These are phyloP conservation scores for Zelleria hepariella DNA, from an alignment of 2,888 invertebrate species.

Conservation along the genomic window DNA sequence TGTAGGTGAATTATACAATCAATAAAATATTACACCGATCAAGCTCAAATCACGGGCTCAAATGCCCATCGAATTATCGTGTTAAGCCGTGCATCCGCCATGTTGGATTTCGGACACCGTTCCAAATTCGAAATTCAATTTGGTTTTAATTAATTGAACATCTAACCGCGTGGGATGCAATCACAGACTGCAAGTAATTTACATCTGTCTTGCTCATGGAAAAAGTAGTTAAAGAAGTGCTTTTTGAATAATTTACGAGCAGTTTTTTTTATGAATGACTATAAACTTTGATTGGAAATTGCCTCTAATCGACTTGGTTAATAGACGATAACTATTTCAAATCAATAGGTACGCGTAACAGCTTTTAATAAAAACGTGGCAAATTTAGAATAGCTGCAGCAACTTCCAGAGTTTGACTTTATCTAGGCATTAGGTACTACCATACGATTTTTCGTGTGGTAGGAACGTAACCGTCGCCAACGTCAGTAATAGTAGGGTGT, in stretches of 20 bases:
- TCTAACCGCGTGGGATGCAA: conserved; percentile 4
- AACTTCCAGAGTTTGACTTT: too few relatives aligned
- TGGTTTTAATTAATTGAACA: conserved; percentile 5
- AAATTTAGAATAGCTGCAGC: too few relatives aligned
- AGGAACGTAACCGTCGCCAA: too few relatives aligned
- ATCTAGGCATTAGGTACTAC: too few relatives aligned
- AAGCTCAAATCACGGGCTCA: too few relatives aligned
- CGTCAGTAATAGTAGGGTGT: too few relatives aligned
- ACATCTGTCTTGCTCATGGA: too few relatives aligned
- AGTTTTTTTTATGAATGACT: background rate
- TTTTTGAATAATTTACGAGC: too few relatives aligned
- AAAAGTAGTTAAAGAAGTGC: too few relatives aligned
- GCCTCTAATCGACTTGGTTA: background rate
- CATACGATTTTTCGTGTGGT: too few relatives aligned
- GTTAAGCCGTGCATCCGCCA: conserved; percentile 4
- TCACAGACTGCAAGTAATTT: background rate
- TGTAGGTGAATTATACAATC: too few relatives aligned
- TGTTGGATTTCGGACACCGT: background rate
- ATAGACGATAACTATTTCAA: background rate
- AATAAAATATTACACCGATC: background rate
- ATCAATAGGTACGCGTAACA: background rate
- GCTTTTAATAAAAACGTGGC: too few relatives aligned
- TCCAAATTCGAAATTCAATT: conserved; percentile 5
- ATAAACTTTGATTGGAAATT: background rate
- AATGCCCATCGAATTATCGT: background rate